Evolutionary conservation across 2,113 vertebrate genomes (phyloP).

Genomic region (Eretmochelys imbricata): DNA sequence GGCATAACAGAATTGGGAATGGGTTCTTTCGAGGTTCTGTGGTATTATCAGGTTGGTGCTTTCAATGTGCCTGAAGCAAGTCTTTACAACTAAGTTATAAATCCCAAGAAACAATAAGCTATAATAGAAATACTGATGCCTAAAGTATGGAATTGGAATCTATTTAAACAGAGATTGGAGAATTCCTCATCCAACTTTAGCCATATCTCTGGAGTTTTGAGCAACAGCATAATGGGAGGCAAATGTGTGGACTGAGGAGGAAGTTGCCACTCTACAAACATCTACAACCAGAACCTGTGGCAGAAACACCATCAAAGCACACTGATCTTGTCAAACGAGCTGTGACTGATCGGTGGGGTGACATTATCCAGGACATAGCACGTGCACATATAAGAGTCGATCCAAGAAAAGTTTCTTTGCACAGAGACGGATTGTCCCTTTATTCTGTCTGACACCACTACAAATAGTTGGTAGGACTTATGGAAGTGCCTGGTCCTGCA

Average conservation of each 20-base stretch:
- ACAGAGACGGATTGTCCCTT: neutral
- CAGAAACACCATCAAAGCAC: neutral
- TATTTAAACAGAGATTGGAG: neutral
- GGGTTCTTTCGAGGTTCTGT: neutral
- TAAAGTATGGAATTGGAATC: neutral
- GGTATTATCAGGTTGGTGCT: neutral
- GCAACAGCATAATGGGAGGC: neutral
- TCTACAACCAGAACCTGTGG: neutral
- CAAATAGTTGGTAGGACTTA: neutral
- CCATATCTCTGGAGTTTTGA: neutral
- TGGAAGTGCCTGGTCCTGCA: neutral
- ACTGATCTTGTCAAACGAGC: neutral
- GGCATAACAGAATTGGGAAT: neutral
- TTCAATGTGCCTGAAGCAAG: neutral
- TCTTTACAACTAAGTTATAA: neutral
- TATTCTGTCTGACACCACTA: neutral
- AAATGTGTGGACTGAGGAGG: neutral
- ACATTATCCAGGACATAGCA: neutral
- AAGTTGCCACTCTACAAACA: neutral
- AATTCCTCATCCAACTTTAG: neutral
- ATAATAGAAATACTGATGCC: neutral
- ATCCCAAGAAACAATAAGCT: neutral
- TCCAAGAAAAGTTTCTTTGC: neutral
- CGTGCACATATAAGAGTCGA: neutral
- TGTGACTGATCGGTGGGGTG: neutral